Evolutionary conservation across 1,140 invertebrate species (phyloP).

Genomic region (Diprion similis): DNA sequence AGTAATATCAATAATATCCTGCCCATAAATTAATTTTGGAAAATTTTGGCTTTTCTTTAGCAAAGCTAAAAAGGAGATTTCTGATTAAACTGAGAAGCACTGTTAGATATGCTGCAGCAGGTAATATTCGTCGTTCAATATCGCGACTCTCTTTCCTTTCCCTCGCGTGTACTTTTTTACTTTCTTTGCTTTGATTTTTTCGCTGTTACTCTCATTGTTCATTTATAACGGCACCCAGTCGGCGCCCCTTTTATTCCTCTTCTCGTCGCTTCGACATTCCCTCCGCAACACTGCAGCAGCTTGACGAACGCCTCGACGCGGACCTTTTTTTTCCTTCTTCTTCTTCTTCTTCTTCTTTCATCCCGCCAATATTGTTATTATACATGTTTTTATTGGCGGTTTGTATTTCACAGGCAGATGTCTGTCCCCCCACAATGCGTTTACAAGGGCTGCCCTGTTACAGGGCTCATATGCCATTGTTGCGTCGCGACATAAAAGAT

Average conservation of each 20-base stretch:
- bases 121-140: background rate
- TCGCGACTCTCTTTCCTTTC: background rate
- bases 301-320: conserved; percentile 5
- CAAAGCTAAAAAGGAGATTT: no score
- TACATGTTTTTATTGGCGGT: conserved; percentile 57
- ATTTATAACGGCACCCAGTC: background rate
- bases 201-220: no score
- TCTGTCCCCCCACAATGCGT: conserved; percentile 46
- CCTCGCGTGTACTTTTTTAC: background rate
- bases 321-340: conserved; percentile 14
- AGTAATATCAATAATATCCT: no score
- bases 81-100: conserved; percentile 8
- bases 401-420: conserved; percentile 59
- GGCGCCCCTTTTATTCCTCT: conserved; percentile 3
- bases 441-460: conserved; percentile 50
- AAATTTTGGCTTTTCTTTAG: no score
- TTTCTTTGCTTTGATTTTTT: background rate
- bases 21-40: no score
- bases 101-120: background rate
- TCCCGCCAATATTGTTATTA: background rate
- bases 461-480: conserved; percentile 46
- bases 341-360: conserved; percentile 1
- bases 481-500: conserved; percentile 49
- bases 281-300: conserved; percentile 4
- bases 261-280: background rate